These are phyloP conservation scores for Morone chrysops DNA, from an alignment of 2,113 vertebrate genomes.

Conservation along the genomic window DNA sequence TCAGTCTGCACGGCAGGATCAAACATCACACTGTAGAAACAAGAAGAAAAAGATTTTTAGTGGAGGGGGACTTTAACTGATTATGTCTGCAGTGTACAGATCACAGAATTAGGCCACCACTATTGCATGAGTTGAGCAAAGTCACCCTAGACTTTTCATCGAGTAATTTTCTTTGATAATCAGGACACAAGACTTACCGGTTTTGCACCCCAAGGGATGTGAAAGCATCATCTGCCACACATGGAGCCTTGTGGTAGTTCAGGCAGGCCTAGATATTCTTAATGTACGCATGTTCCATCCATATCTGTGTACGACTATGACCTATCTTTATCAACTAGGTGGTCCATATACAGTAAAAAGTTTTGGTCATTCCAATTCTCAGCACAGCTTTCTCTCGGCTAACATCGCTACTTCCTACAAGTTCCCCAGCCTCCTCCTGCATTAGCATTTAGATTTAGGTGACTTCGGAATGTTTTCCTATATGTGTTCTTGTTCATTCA, in stretches of 20 bases:
- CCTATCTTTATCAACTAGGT: neutral
- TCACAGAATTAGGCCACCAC: slow-evolving; percentile 1
- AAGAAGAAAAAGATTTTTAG: no score
- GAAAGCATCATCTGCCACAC: neutral
- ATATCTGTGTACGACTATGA: neutral
- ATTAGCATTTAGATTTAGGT: slow-evolving; percentile 71
- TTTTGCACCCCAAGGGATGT: neutral
- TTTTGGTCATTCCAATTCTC: slow-evolving; percentile 20
- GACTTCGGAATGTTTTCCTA: slow-evolving; percentile 35
- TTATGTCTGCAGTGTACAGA: neutral
- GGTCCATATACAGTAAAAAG: neutral
- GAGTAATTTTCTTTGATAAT: neutral
- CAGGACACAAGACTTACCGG: neutral
- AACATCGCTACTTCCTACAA: neutral
- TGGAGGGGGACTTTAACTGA: neutral
- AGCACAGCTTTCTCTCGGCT: slow-evolving; percentile 1
- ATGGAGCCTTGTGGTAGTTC: neutral
- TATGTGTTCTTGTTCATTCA: slow-evolving; percentile 34
- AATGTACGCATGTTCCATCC: neutral
- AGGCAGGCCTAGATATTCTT: neutral
- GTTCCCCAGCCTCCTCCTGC: slow-evolving; percentile 7
- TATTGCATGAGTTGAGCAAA: neutral
- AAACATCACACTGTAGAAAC: no score
- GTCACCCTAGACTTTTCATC: neutral
- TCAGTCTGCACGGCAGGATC: no score